These are phyloP conservation scores for Columba guinea DNA, from an alignment of 2,797 vertebrate species.

Conservation along the genomic window DNA sequence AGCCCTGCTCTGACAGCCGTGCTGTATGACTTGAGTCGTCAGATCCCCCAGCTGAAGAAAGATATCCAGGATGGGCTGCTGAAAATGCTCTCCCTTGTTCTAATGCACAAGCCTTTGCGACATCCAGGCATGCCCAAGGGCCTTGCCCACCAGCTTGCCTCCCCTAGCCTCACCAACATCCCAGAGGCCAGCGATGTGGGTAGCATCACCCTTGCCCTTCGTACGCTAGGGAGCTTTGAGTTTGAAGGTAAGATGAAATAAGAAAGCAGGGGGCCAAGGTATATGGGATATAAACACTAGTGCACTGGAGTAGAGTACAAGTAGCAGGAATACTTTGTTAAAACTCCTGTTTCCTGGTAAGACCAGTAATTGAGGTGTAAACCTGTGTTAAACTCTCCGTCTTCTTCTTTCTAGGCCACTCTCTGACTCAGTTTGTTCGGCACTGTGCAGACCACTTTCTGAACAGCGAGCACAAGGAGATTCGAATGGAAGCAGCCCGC, in stretches of 20 bases:
- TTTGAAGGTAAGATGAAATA: slow-evolving; percentile 87
- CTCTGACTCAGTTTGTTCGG: slow-evolving; percentile 97
- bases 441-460: slow-evolving; percentile 98
- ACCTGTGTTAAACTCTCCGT: not conserved
- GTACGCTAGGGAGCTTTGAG: slow-evolving; percentile 96
- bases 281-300: accelerated
- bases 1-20: slow-evolving; percentile 97
- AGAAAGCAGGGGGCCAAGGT: too few species aligned
- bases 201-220: slow-evolving; percentile 95
- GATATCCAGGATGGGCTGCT: slow-evolving; percentile 98
- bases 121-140: slow-evolving; percentile 99
- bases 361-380: not conserved
- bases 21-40: slow-evolving; percentile 95
- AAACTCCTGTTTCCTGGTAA: not conserved
- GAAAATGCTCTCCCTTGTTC: slow-evolving; percentile 97
- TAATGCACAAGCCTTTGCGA: slow-evolving; percentile 97
- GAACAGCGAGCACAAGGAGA: slow-evolving; percentile 99
- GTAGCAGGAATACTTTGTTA: not conserved
- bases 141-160: slow-evolving; percentile 93
- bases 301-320: not conserved
- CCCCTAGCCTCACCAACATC: slow-evolving; percentile 95
- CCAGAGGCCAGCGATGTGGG: slow-evolving; percentile 96
- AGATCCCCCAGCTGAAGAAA: slow-evolving; percentile 97
- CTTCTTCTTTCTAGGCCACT: slow-evolving; percentile 84
- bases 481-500: slow-evolving; percentile 96